Base-by-base conservation (phyloP, 2,888 invertebrate species). In the Strigamia maritima region DNA sequence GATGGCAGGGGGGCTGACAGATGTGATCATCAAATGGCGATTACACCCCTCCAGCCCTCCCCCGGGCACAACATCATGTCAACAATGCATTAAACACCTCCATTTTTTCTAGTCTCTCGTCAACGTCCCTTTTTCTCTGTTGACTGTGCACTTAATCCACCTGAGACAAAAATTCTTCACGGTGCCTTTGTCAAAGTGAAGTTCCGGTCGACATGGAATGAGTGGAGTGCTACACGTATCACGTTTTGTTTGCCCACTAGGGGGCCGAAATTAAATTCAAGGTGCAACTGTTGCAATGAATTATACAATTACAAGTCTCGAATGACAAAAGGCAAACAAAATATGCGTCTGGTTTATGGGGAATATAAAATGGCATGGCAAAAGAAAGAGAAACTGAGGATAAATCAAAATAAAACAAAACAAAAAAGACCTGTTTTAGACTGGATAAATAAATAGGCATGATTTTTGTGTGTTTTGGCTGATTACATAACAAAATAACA, bases 111-210 rank as follows among this genome's bases (percentile, higher is more conserved):
- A 16, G 7, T 12, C 60, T 4, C 60, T 65, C 60, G 19, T 12
- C 22, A 24, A 24, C 22, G 60, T 44, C 22, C 60, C 24, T 65
- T 65, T 65, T 65, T 8, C 60, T 65, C n/a, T 65, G 60, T 65
- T 65, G 60, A 65, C 60, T 65, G 60, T 65, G 60, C 60, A 65
- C 60, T 65, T 65, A 65, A 19, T 65, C 6, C 60, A 65, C 60
- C 60, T 65, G 60, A 65, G 60, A 65, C 60, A 65, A 65, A 65
- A 65, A 65, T 65, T 65, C 60, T 65, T 22, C 60, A 65, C 60
- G 60, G 60, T 65, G 60, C 60, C 60, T 65, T 65, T 65, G 60
- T 65, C 60, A 65, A 65, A 65, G 60, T 65, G 60, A 65, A 65
- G 60, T 65, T 65, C 60, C 60, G 60, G 60, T 65, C 60, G 60